Evolutionary conservation across 2,888 invertebrate genomes (phyloP), one percentile per base, ranked within the genome.

Genomic region (Lypha dubia): DNA sequence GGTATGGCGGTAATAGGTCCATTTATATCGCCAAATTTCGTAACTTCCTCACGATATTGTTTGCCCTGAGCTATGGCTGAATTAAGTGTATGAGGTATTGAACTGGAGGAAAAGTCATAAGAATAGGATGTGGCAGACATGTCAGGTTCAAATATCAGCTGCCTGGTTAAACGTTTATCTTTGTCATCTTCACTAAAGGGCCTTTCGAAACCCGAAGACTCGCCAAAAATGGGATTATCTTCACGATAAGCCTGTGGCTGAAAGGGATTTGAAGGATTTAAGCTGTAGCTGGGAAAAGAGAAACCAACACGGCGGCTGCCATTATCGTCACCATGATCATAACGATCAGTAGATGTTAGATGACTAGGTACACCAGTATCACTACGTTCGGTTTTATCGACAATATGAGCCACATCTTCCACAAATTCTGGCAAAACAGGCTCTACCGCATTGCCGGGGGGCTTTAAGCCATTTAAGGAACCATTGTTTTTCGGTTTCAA

Each of bases 11-110:
- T 92, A 15, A 92, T 91, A 0, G 92, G 92, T 11, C 92, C 92
- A 83, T 92, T 92, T 11, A 92, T 88, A 49, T 92, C 92, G 1
- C 92, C 92, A 67, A 92, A 92, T 85, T 92, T 92, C 35, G 92
- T 92, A 3, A 92, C 92, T 60, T 92, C 92, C 49, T 92, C 92
- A 56, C 91, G 91, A 83, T 89, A 92, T 4, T 89, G 86, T 81
- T 92, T 91, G 1, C 89, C 90, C 0, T 85, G 70, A 0, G 88
- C 88, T 1, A 88, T 87, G 20, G 89, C 89, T 0, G 89, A 71
- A 46, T 88, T 90, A 1, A 90, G 80, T 0, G 90, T 88, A 41
- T 91, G 91, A 0, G 92, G 92, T 83, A 91, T 90, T 7, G 89
- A 88, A 75, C 91, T 92, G 56, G 90, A 87, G 13, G 92, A 91